Percentiles rank a stretch among this genome's conserved stretches.
phyloP scores from a whole-genome alignment of 2,888 invertebrate species.

The Dicyrtomina minuta region DNA sequence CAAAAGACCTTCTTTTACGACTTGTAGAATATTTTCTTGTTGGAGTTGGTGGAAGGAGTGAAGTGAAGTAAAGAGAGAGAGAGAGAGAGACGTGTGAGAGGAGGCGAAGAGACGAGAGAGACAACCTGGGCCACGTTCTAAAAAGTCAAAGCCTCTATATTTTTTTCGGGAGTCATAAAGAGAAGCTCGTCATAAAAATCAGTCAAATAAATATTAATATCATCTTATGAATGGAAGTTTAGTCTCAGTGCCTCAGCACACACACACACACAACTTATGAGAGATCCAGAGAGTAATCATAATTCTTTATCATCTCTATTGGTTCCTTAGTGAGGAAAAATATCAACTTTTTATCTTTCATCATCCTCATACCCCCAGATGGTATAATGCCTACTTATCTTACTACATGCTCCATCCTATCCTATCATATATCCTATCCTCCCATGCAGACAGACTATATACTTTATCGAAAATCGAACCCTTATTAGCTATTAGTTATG shows the following conservation, averaged over 20 bases:
- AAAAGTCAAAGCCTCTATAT: too few relatives aligned
- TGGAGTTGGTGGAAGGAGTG: too few relatives aligned
- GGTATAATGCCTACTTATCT: neutral
- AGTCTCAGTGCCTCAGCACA: conserved; percentile 6
- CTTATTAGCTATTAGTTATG: too few relatives aligned
- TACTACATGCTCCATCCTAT: too few relatives aligned
- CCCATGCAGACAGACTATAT: neutral
- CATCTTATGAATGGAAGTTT: conserved; percentile 35
- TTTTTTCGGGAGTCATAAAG: conserved; percentile 27
- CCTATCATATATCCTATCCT: neutral
- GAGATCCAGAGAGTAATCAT: neutral
- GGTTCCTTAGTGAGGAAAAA: conserved; percentile 21
- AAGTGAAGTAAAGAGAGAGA: conserved; percentile 8
- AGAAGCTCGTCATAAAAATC: conserved; percentile 40
- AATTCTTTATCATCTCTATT: conserved; percentile 29
- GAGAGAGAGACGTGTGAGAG: conserved; percentile 9
- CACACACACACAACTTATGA: neutral
- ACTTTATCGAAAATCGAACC: conserved; percentile 3
- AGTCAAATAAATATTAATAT: conserved; percentile 44
- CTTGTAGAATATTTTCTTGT: conserved; percentile 25
- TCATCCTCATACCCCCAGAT: neutral
- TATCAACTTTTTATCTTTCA: conserved; percentile 12
- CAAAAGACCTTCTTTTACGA: conserved; percentile 42
- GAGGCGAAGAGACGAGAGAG: neutral
- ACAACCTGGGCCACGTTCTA: too few relatives aligned